phyloP scores from a whole-genome alignment of 2,113 vertebrate genomes.

The Mormyrus iriodes region DNA sequence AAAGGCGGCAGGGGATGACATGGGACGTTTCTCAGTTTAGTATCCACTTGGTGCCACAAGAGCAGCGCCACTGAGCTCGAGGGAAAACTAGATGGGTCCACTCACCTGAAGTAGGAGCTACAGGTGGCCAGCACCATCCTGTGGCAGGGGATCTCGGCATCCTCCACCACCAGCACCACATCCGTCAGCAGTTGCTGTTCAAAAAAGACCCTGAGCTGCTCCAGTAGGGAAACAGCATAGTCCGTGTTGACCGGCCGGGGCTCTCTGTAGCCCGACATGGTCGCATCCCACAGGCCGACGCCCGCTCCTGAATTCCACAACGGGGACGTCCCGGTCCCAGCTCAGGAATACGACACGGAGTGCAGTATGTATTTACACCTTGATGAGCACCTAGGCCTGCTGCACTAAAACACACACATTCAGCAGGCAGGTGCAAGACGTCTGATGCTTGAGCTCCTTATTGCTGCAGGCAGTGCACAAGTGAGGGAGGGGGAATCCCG shows the following conservation, averaged over 20 bases:
- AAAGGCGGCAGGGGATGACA: neutral
- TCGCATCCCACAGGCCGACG: constrained; percentile 86
- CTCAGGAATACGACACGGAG: constrained; percentile 38
- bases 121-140: constrained; percentile 98
- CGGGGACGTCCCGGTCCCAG: neutral
- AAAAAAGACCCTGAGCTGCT: constrained; percentile 94
- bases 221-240: constrained; percentile 93
- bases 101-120: constrained; percentile 98
- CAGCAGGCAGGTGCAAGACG: neutral
- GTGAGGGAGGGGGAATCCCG: too few relatives aligned
- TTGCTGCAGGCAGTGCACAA: neutral
- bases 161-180: constrained; percentile 93
- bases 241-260: constrained; percentile 86
- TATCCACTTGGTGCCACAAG: neutral
- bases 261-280: constrained; percentile 93
- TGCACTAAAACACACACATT: neutral
- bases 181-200: constrained; percentile 94
- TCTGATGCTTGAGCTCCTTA: neutral
- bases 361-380: neutral
- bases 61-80: neutral
- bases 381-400: constrained; percentile 30
- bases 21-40: neutral
- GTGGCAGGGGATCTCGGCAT: constrained; percentile 93
- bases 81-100: neutral
- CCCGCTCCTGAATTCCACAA: constrained; percentile 57